phyloP scores from a whole-genome alignment of 2,113 vertebrate species.

The Cepphus grylle region DNA sequence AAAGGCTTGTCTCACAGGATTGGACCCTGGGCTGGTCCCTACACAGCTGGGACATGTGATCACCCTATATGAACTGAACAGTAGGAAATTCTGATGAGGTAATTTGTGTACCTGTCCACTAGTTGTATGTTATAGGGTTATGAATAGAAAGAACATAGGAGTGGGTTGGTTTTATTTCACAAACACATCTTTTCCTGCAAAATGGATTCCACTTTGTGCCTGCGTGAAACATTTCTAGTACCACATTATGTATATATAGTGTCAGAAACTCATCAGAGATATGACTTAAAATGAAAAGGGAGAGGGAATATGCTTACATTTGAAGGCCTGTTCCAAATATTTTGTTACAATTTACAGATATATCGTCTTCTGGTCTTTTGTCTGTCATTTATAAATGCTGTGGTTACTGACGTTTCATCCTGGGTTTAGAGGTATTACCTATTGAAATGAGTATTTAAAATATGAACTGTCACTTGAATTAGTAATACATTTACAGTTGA shows the following conservation, averaged over 20 bases:
- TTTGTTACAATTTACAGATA: neutral
- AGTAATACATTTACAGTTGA: neutral
- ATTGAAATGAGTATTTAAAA: neutral
- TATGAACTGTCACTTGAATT: neutral
- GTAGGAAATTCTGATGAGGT: neutral
- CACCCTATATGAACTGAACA: rapidly evolving
- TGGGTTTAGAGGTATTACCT: neutral
- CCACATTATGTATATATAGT: neutral
- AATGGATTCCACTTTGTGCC: neutral
- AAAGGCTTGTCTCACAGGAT: neutral
- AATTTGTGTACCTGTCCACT: neutral
- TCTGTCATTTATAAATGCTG: neutral
- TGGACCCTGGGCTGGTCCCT: neutral
- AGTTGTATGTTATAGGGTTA: neutral
- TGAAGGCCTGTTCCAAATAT: neutral
- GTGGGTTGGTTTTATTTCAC: neutral
- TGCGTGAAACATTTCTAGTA: neutral
- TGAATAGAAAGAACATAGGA: neutral
- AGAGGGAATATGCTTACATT: neutral
- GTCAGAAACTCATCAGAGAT: neutral
- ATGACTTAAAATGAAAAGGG: neutral
- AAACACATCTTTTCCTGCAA: neutral
- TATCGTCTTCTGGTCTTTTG: neutral
- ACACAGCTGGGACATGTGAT: neutral
- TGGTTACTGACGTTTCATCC: neutral